Base-by-base conservation (phyloP, 2,797 vertebrate genomes). In the Phrynocephalus forsythii region DNA sequence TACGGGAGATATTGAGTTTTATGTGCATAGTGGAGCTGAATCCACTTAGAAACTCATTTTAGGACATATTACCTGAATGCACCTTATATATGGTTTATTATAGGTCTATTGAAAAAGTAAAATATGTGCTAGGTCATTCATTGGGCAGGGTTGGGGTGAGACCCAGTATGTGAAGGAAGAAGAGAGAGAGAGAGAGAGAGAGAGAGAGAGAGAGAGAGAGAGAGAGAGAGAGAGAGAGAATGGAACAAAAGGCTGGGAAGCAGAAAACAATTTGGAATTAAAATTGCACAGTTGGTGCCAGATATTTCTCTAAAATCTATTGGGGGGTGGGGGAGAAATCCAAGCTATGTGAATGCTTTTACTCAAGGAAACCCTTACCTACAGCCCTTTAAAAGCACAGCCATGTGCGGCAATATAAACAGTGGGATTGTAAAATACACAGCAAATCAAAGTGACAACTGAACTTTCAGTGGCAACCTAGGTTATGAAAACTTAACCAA, bases 371-470 rank as follows among this genome's bases (percentile, higher is more conserved):
- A 80, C 5, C 16, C 44, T 75, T 81, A n/a, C 33, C 15, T 52
- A 7, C 18, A 50, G n/a, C 44, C 9, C 7, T 84, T 28, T 44
- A 44, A 79, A 60, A 60, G 18, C 63, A 69, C 56, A 22, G 56
- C 26, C 44, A 83, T 30, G 8, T 73, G 24, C 67, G 69, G 16
- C 73, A 87, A 83, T n/a, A 28, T 60, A 83, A 78, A 33, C 22
- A 66, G 28, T 44, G 15, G 8, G 60, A n/a, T 8, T 83, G 20
- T 5, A 76, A 44, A 89, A 89, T 28, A 18, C 15, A 80, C 91
- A 90, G 89, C 30, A 68, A 30, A 11, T 82, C 30, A 2, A 26
- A 71, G 48, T 28, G 5, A 15, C 4, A 30, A n/a, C 7, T 26
- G 26, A 30, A 26, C 67, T 79, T 83, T 83, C 48, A 87, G 13